Percentiles rank a stretch among this genome's conserved stretches.
Conservation (phyloP, 2,888 invertebrate species). For the Andrena chrysosceles region DNA sequence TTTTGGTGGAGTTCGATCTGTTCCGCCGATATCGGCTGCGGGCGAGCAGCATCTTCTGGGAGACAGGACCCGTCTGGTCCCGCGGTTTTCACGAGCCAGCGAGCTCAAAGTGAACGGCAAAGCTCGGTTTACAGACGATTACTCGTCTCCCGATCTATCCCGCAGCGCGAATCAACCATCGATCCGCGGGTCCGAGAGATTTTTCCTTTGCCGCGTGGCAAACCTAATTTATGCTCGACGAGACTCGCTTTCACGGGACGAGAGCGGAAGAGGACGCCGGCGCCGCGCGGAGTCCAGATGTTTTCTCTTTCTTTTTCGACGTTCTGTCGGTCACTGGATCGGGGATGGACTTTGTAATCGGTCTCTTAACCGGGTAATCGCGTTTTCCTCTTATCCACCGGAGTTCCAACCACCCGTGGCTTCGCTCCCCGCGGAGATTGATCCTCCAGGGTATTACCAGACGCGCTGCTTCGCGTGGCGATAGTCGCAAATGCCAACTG, state of each 20-base stretch:
- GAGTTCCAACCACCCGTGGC: conserved; percentile 59
- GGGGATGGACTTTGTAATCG: conserved; percentile 81
- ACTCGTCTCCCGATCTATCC: conserved; percentile 67
- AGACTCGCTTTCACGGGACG: neutral
- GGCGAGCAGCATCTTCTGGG: neutral
- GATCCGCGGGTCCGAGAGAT: conserved; percentile 71
- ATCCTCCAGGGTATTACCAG: conserved; percentile 42
- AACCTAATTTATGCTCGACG: conserved; percentile 39
- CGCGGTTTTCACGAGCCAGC: conserved; percentile 44
- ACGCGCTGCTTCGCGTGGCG: conserved; percentile 2
- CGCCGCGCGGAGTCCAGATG: neutral
- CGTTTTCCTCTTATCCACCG: conserved; percentile 56
- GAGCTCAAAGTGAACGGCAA: conserved; percentile 34
- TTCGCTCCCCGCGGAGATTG: conserved; percentile 53
- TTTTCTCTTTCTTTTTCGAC: conserved; percentile 27
- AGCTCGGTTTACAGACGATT: conserved; percentile 77
- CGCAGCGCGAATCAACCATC: conserved; percentile 47
- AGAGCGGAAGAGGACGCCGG: neutral
- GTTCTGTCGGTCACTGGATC: conserved; percentile 54
- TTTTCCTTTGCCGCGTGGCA: conserved; percentile 45
- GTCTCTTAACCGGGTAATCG: conserved; percentile 76
- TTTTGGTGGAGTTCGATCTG: neutral
- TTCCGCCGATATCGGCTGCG: neutral
- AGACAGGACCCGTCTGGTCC: neutral
- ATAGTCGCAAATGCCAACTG: conserved; percentile 25